Conservation (phyloP, 2,888 invertebrate genomes). For the Polydrusus cervinus region DNA sequence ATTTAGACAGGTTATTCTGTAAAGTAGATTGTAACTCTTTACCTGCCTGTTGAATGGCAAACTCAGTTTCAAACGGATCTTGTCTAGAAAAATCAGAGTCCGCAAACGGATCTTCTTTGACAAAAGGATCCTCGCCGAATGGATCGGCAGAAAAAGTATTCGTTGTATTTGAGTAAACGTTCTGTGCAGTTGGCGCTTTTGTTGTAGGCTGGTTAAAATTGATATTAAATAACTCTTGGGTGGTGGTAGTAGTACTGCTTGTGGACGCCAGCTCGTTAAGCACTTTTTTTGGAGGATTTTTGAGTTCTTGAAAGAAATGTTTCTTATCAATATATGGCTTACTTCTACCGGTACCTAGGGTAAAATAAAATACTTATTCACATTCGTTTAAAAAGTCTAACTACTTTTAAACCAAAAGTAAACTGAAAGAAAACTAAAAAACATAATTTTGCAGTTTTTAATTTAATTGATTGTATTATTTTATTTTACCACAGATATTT, state of each 20-base stretch:
- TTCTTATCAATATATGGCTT: conserved; percentile 96
- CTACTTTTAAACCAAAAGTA: conserved; percentile 43
- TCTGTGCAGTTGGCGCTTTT: conserved; percentile 39
- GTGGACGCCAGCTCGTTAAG: conserved; percentile 87
- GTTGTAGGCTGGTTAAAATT: conserved; percentile 55
- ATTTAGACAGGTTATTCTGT: conserved; percentile 59
- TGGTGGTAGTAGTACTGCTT: conserved; percentile 53
- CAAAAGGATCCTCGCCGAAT: conserved; percentile 84
- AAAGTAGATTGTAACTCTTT: conserved; percentile 55
- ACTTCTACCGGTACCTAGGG: conserved; percentile 85
- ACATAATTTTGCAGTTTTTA: conserved; percentile 53
- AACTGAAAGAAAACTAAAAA: conserved; percentile 56
- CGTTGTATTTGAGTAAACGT: conserved; percentile 49
- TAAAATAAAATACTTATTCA: conserved; percentile 64
- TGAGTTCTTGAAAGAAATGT: conserved; percentile 96
- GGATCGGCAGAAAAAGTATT: conserved; percentile 75
- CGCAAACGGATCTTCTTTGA: conserved; percentile 80
- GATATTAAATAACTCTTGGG: conserved; percentile 54
- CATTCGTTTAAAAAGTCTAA: conserved; percentile 35
- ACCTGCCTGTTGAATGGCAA: conserved; percentile 50
- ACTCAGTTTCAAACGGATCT: conserved; percentile 77
- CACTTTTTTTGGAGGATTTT: conserved; percentile 94
- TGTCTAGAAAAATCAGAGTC: conserved; percentile 75
- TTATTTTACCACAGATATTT: conserved; percentile 66
- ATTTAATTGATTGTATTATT: conserved; percentile 57